phyloP scores from a whole-genome alignment of 2,888 invertebrate species.

The Mamestra brassicae region DNA sequence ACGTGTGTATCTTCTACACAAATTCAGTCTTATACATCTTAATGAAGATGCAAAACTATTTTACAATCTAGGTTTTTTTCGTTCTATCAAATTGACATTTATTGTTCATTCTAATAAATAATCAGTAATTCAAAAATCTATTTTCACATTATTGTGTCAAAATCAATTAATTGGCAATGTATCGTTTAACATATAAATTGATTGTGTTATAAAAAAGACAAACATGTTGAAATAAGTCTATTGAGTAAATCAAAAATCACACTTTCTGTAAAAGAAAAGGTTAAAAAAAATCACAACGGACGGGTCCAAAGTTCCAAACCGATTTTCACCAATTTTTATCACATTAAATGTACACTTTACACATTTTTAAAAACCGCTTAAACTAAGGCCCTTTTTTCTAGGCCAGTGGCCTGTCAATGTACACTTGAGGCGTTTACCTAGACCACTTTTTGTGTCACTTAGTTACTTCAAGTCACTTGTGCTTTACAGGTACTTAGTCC shows the following conservation, averaged over 20 bases:
- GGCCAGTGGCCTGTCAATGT: slow-evolving; percentile 28
- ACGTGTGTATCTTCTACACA: slow-evolving; percentile 70
- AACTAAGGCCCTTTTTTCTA: slow-evolving; percentile 18
- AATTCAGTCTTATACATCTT: slow-evolving; percentile 83
- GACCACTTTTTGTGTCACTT: slow-evolving; percentile 33
- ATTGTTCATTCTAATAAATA: slow-evolving; percentile 57
- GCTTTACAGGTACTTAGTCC: slow-evolving; percentile 13
- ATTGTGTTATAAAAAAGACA: slow-evolving; percentile 2
- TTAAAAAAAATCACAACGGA: slow-evolving; percentile 49
- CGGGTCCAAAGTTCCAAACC: slow-evolving; percentile 57
- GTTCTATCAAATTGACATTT: slow-evolving; percentile 77
- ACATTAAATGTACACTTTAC: slow-evolving; percentile 51
- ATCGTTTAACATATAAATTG: slow-evolving; percentile 11
- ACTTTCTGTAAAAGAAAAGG: slow-evolving; percentile 2
- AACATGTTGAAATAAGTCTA: slow-evolving; percentile 30
- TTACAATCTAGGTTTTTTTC: slow-evolving; percentile 60
- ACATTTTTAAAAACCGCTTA: slow-evolving; percentile 27
- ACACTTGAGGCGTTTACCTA: slow-evolving; percentile 27
- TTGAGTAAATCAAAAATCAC: slow-evolving; percentile 21
- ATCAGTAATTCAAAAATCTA: slow-evolving; percentile 42
- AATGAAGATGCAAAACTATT: slow-evolving; percentile 74
- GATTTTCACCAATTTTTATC: slow-evolving; percentile 56
- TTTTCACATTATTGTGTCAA: slow-evolving; percentile 11
- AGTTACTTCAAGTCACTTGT: neutral
- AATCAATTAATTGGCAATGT: slow-evolving; percentile 21